These are phyloP conservation scores for Acanthosepion esculentum DNA, from an alignment of 2,888 invertebrate genomes.

Conservation along the genomic window DNA sequence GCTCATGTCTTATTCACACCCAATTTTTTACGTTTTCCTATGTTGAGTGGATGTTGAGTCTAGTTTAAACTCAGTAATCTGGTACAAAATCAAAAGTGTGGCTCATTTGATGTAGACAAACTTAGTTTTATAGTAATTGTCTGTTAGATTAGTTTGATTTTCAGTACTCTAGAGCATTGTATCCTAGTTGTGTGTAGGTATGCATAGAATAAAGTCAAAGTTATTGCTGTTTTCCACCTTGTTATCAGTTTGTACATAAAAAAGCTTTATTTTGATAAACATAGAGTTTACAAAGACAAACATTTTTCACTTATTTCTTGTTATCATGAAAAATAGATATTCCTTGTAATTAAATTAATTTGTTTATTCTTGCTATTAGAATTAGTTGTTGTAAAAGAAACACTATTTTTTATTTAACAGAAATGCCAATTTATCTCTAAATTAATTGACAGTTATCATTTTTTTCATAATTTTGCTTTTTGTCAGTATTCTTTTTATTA, in stretches of 20 bases:
- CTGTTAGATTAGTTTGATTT: neutral
- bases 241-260: neutral
- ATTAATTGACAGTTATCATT: neutral
- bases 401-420: neutral
- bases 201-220: too few relatives aligned
- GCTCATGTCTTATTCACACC: too few relatives aligned
- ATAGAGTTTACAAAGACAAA: neutral
- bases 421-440: neutral
- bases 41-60: too few relatives aligned
- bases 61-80: too few relatives aligned
- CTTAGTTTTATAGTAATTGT: neutral
- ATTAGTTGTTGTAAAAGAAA: neutral
- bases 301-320: neutral
- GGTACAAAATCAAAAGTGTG: too few relatives aligned
- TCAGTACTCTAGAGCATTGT: neutral
- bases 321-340: neutral
- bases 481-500: neutral
- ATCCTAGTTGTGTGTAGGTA: neutral
- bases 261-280: neutral
- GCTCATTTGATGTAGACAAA: too few relatives aligned
- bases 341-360: neutral
- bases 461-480: too few relatives aligned
- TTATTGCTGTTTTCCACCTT: neutral
- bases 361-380: neutral
- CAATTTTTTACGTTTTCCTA: too few relatives aligned